Conservation (phyloP, 2,888 invertebrate genomes). For the Fragum whitleyi region DNA sequence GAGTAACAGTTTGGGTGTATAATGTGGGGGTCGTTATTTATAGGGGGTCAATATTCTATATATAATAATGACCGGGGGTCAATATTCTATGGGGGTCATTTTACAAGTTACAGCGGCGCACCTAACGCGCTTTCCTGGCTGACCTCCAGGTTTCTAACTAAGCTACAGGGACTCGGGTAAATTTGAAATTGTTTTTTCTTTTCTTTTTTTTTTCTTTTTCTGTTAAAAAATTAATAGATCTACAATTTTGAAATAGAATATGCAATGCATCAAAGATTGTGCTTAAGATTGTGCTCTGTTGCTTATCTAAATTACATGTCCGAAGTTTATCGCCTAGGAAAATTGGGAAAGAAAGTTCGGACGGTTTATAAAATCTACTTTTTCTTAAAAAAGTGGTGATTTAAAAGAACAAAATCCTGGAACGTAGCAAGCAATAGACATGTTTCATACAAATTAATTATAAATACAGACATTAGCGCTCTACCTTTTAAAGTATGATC, state of each 20-base stretch:
- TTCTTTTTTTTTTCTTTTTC: conserved; percentile 3
- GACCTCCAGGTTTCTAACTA: conserved; percentile 1
- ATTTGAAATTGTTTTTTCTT: conserved; percentile 4
- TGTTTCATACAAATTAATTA: background rate
- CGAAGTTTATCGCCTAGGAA: background rate
- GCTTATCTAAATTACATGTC: conserved; percentile 1
- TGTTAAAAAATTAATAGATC: background rate
- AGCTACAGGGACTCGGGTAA: conserved; percentile 2
- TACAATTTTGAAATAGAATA: background rate
- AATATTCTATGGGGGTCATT: conserved; percentile 4
- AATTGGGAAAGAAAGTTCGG: background rate
- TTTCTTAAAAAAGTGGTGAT: background rate
- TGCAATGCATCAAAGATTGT: background rate
- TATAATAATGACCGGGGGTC: conserved; percentile 4
- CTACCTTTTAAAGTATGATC: background rate
- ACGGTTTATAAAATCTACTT: background rate
- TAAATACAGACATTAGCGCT: background rate
- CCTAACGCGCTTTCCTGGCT: conserved; percentile 2
- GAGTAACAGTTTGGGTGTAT: conserved; percentile 4
- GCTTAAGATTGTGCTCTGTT: background rate
- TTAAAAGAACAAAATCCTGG: background rate
- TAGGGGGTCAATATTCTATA: conserved; percentile 1
- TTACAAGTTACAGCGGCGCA: background rate
- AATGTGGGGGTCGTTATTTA: background rate
- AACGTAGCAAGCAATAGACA: conserved; percentile 1